Percentiles rank a stretch among this genome's conserved stretches.
Evolutionary conservation across 35 echinoderm and acorn worm species (phyloP).

Genomic region (Ophioderma brevispina): DNA sequence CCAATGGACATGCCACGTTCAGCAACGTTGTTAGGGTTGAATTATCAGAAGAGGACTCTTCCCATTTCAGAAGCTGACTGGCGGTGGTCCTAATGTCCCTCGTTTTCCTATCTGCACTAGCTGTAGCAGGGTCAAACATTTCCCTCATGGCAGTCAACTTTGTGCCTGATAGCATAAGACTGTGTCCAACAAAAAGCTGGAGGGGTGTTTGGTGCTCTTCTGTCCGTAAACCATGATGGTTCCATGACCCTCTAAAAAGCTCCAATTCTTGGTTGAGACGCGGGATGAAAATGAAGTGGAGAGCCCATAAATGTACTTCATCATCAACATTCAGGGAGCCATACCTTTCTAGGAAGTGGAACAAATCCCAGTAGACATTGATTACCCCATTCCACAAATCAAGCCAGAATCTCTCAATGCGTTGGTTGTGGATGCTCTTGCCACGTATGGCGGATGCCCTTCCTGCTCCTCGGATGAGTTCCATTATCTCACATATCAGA

Average conservation of each 20-base stretch:
- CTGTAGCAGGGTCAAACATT: too few species aligned
- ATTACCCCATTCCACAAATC: constrained; percentile 56
- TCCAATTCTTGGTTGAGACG: constrained; percentile 26
- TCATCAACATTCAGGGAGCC: constrained; percentile 25
- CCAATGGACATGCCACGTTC: too few species aligned
- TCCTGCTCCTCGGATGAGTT: constrained; percentile 1
- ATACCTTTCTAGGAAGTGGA: constrained; percentile 28
- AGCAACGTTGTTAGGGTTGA: too few species aligned
- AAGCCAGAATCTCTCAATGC: constrained; percentile 46
- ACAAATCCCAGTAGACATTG: constrained; percentile 55
- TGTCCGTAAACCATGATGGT: constrained; percentile 59
- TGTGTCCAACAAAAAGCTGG: constrained; percentile 60
- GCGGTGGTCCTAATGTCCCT: too few species aligned
- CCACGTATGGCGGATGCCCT: constrained; percentile 36
- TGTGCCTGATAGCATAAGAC: too few species aligned
- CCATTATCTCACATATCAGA: constrained; percentile 50
- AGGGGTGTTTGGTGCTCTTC: not conserved
- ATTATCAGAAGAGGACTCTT: too few species aligned
- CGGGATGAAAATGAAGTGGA: constrained; percentile 58
- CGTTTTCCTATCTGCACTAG: too few species aligned
- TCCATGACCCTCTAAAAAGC: constrained; percentile 39
- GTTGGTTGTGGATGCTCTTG: constrained; percentile 47
- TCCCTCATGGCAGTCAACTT: too few species aligned
- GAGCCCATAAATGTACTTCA: constrained; percentile 51
- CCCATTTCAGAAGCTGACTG: too few species aligned